Evolutionary conservation across 2,888 invertebrate species (phyloP).

Genomic region (Ommatoiulus sabulosus): DNA sequence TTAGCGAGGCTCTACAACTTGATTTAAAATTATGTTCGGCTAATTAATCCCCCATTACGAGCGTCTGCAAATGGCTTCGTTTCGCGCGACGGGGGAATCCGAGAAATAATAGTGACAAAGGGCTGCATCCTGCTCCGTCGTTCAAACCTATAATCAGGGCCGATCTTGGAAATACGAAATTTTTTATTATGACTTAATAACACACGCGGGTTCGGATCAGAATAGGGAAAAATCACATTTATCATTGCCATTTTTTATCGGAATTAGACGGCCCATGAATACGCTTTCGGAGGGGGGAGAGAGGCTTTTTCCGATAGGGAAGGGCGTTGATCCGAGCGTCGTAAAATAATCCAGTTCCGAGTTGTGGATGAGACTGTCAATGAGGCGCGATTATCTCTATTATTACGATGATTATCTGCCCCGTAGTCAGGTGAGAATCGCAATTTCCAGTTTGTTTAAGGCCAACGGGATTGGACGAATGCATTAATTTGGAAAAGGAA

Average conservation of each 20-base stretch:
- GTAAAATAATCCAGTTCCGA: conserved; percentile 36
- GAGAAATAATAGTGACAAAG: conserved; percentile 31
- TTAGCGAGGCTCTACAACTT: not conserved
- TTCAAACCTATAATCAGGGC: conserved; percentile 10
- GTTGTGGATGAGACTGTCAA: conserved; percentile 31
- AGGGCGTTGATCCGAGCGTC: conserved; percentile 9
- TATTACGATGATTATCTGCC: conserved; percentile 43
- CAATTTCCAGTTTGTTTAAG: not conserved
- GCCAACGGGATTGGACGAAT: not conserved
- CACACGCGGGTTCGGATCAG: not conserved
- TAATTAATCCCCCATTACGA: conserved; percentile 19
- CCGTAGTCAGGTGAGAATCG: conserved; percentile 42
- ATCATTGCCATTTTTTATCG: conserved; percentile 1
- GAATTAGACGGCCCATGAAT: conserved; percentile 16
- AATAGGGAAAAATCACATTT: conserved; percentile 11
- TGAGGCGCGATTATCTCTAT: conserved; percentile 40
- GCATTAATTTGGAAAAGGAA: not conserved
- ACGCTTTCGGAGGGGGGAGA: not conserved
- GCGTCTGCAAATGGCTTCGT: not conserved
- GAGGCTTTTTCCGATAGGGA: conserved; percentile 14
- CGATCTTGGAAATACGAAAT: not conserved
- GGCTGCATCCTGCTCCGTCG: not conserved
- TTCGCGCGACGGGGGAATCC: not conserved
- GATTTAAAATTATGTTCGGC: not conserved
- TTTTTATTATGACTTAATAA: conserved; percentile 36